Evolutionary conservation across 2,797 vertebrate species (phyloP), one percentile per base, ranked within the genome.

Genomic region (Pseudochirops corinnae): DNA sequence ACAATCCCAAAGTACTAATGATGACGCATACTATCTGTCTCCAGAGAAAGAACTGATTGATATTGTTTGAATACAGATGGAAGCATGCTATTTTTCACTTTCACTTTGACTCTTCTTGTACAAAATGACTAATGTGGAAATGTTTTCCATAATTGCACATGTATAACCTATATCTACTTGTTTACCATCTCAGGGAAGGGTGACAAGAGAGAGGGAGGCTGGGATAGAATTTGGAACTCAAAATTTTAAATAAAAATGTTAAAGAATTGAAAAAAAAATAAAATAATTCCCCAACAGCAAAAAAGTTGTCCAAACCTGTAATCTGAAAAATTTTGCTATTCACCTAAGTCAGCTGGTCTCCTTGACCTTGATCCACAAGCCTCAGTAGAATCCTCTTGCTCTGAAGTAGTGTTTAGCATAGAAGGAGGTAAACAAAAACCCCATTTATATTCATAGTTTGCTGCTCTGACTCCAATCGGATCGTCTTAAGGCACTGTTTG

Each of bases 321-420:
- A 92, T 95, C 90, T 95, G 60, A 98, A 95, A 57, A 58, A n/a
- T 82, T 39, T 55, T 87, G 58, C n/a, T 95, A 55, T 97, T 93
- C 12, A 33, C n/a, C 60, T 90, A 53, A 74, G 90, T 56, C 90
- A 5, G n/a, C 92, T 93, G 95, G 90, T 96, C 94, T 93, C n/a
- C 2, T 4, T 55, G 93, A 96, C 95, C 95, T 56, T 55, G 93
- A 93, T 93, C 87, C 90, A 82, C 60, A 91, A 87, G 92, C 87
- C 67, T 94, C n/a, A 28, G 58, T 2, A 33, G 92, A 94, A 28
- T 92, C 33, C 14, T 96, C 53, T 56, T 3, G 53, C 91, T 96
- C 91, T 91, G 94, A 93, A 96, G 96, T 94, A 97, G 95, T 96
- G 93, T 95, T 94, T 90, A 55, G 21, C 16, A 62, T 94, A 95